phyloP scores from a whole-genome alignment of 2,888 invertebrate species.

The Yponomeuta plumbellus region DNA sequence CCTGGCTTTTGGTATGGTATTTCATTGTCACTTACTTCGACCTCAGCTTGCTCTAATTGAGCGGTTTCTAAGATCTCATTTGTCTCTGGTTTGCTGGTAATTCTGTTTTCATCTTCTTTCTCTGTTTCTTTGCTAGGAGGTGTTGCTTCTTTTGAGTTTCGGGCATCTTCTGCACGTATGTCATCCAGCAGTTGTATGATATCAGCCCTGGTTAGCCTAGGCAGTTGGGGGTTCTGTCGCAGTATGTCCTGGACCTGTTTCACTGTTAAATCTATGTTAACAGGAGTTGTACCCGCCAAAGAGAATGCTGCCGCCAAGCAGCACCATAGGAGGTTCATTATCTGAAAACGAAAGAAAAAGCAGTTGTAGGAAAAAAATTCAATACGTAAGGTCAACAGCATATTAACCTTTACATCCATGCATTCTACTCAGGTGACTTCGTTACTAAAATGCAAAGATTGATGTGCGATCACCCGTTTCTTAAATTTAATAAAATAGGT shows the following conservation, averaged over 20 bases:
- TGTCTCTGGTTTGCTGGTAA: background rate
- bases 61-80: background rate
- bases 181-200: conserved; percentile 81
- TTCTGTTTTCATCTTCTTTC: conserved; percentile 22
- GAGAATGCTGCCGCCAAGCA: conserved; percentile 39
- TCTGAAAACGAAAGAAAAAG: conserved; percentile 45
- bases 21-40: conserved; percentile 16
- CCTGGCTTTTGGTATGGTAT: background rate
- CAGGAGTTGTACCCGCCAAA: conserved; percentile 38
- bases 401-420: no score
- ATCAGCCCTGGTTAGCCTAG: conserved; percentile 79
- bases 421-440: no score
- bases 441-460: no score
- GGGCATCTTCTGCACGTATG: conserved; percentile 74
- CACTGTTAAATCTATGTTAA: conserved; percentile 78
- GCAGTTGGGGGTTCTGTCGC: conserved; percentile 77
- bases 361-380: background rate
- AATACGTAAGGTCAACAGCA: background rate
- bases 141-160: conserved; percentile 28
- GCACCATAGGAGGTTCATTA: conserved; percentile 56
- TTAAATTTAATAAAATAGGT: no score
- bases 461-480: no score
- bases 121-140: conserved; percentile 32
- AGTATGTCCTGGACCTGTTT: conserved; percentile 81
- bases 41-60: background rate